Percentiles rank a stretch among this genome's conserved stretches.
These are phyloP conservation scores for Rhagoletis zephyria DNA, from an alignment of 1,140 invertebrate genomes.

Conservation along the genomic window DNA sequence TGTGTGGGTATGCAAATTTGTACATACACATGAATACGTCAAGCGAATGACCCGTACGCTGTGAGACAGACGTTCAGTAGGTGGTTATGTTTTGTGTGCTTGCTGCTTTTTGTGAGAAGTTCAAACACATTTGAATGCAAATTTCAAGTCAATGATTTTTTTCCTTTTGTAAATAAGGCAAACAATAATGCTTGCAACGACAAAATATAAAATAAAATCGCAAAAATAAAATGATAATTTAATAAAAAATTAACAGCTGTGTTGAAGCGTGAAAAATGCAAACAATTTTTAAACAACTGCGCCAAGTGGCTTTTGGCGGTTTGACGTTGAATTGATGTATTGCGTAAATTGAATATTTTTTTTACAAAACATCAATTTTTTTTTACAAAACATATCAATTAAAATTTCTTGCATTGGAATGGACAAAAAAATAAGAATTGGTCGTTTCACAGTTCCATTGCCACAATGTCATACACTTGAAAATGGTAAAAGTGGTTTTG, in stretches of 20 bases:
- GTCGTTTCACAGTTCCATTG: no score
- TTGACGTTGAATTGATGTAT: neutral
- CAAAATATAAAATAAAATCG: neutral
- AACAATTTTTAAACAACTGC: neutral
- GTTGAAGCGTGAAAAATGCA: neutral
- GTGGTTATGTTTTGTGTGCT: neutral
- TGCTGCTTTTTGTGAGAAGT: neutral
- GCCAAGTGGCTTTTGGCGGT: neutral
- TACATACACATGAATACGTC: neutral
- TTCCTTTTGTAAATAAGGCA: neutral
- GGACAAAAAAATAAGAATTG: no score
- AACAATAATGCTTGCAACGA: neutral
- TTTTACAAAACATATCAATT: no score
- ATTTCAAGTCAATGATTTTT: neutral
- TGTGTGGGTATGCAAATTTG: neutral
- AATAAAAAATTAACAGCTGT: neutral
- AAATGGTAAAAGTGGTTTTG: no score
- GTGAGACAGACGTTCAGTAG: neutral
- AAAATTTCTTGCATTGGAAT: no score
- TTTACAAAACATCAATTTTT: neutral
- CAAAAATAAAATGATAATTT: neutral
- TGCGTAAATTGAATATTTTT: neutral
- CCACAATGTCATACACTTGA: no score
- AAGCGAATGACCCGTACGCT: conserved; percentile 13
- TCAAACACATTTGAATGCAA: neutral